Evolutionary conservation across 2,888 invertebrate genomes (phyloP).

Genomic region (Chironomus tentans): DNA sequence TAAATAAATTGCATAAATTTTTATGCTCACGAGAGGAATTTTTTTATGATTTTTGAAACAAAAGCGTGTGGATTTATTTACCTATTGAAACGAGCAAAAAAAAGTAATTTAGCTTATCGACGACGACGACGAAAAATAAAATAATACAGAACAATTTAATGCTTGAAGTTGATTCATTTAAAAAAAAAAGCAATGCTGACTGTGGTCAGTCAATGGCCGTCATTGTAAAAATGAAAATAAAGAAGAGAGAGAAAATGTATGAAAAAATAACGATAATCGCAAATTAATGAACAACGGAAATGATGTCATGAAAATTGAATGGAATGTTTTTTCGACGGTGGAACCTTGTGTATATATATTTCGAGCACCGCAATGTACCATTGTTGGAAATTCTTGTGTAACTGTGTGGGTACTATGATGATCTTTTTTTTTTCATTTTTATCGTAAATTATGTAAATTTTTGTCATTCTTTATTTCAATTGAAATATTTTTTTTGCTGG

Average conservation of each 20-base stretch:
- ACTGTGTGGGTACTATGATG: neutral
- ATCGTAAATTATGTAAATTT: no score
- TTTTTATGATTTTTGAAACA: no score
- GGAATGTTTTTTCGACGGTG: conserved; percentile 11
- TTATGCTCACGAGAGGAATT: no score
- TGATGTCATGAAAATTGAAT: conserved; percentile 23
- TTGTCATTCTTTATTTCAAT: no score
- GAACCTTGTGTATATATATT: neutral
- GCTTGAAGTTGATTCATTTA: no score
- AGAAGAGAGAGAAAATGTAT: neutral
- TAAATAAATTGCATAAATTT: neutral
- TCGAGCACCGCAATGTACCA: neutral
- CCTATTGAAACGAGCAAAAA: no score
- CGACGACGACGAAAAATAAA: no score
- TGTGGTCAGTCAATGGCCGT: neutral
- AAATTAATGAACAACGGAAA: conserved; percentile 25
- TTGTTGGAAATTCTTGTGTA: neutral
- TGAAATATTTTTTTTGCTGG: no score
- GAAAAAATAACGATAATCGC: conserved; percentile 20
- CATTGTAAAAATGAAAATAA: neutral
- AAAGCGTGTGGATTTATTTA: no score
- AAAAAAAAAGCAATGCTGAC: neutral
- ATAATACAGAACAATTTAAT: no score
- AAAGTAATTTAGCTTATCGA: no score
- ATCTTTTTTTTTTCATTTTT: neutral